These are phyloP conservation scores for Leptarthrus brevirostris DNA, from an alignment of 2,888 invertebrate genomes.

Conservation along the genomic window DNA sequence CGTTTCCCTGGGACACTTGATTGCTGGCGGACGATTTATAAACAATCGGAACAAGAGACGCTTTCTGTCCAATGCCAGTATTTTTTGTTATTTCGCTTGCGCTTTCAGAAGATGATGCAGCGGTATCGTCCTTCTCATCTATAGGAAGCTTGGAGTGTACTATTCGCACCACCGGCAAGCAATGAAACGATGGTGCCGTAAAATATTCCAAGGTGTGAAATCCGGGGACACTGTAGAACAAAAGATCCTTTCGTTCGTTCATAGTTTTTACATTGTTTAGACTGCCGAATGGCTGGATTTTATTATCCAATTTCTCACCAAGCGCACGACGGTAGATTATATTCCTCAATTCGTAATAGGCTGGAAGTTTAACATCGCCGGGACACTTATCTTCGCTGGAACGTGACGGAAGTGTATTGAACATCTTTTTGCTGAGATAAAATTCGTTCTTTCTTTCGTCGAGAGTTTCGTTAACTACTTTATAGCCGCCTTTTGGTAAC, in stretches of 20 bases:
- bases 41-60: not conserved
- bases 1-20: not conserved
- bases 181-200: conserved; percentile 38
- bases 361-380: not conserved
- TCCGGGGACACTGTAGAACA: conserved; percentile 34
- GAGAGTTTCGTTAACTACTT: not conserved
- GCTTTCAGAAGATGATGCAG: not conserved
- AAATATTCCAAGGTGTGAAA: conserved; percentile 48
- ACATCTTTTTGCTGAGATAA: conserved; percentile 8
- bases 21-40: not conserved
- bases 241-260: not conserved
- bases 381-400: not conserved
- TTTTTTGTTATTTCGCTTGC: not conserved
- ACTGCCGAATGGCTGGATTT: not conserved
- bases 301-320: conserved; percentile 8
- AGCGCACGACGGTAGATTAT: not conserved
- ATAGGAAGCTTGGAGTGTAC: conserved; percentile 23
- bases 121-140: not conserved
- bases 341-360: conserved; percentile 13
- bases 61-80: not conserved
- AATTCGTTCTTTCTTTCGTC: not conserved
- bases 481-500: not conserved
- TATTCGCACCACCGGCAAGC: conserved; percentile 37
- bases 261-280: no score
- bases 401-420: not conserved